Percentiles rank a stretch among this genome's conserved stretches.
Conservation (phyloP, 2,113 vertebrate species). For the Synodontis membranacea region DNA sequence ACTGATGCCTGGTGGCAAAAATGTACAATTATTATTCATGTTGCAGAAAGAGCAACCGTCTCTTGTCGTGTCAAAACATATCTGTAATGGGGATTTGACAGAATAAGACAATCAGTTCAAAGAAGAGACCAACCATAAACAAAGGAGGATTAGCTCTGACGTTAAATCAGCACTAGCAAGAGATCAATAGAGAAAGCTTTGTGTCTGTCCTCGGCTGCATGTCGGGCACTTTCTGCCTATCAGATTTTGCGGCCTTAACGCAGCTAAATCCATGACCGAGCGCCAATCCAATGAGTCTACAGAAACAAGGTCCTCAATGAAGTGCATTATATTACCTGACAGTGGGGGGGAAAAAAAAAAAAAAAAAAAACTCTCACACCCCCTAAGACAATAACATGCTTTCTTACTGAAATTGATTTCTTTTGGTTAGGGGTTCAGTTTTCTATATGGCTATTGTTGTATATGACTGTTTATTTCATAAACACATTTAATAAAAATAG, state of each 20-base stretch:
- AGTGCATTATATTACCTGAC: conserved; percentile 48
- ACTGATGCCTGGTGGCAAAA: conserved; percentile 3
- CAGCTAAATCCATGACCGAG: conserved; percentile 29
- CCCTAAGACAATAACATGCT: conserved; percentile 28
- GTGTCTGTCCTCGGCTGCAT: conserved; percentile 11
- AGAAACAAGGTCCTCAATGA: conserved; percentile 22
- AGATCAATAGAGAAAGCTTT: conserved; percentile 8
- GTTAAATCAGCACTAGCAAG: conserved; percentile 15
- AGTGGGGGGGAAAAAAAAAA: no score
- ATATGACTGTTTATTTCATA: conserved; percentile 57
- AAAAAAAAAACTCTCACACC: conserved; percentile 24
- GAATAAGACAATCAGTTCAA: conserved; percentile 37
- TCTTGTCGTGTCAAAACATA: conserved; percentile 10
- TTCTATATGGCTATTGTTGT: conserved; percentile 54
- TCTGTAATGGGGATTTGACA: conserved; percentile 19
- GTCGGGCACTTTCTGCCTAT: conserved; percentile 9
- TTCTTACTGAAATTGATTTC: conserved; percentile 48
- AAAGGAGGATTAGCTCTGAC: conserved; percentile 15
- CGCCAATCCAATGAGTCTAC: background rate
- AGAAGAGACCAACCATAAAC: background rate
- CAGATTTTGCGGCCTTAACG: conserved; percentile 21
- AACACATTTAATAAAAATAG: conserved; percentile 59
- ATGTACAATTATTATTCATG: conserved; percentile 23
- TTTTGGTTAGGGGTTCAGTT: conserved; percentile 44
- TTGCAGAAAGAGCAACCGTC: conserved; percentile 10